Percentiles rank a stretch among this genome's conserved stretches.
Evolutionary conservation across 2,888 invertebrate genomes (phyloP).

Genomic region (Watsonalla binaria): DNA sequence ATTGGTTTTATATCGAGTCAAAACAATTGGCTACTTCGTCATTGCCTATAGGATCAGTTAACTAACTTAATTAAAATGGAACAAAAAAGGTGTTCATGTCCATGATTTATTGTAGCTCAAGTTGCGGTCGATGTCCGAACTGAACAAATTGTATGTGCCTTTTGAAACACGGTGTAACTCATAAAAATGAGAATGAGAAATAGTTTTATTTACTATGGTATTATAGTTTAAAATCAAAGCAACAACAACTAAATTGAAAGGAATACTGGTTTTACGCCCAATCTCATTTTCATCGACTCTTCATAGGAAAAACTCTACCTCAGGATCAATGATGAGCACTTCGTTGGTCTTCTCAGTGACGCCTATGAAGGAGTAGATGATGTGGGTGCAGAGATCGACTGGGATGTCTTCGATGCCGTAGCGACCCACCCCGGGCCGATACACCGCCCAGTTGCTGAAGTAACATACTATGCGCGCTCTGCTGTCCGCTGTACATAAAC

Average conservation of each 20-base stretch:
- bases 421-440: slow-evolving; percentile 88
- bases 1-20: too few relatives aligned
- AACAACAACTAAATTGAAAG: background rate
- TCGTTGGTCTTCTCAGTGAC: slow-evolving; percentile 88
- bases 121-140: too few relatives aligned
- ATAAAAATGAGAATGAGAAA: too few relatives aligned
- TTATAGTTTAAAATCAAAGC: background rate
- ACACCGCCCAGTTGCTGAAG: slow-evolving; percentile 91
- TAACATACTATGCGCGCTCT: slow-evolving; percentile 79
- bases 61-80: too few relatives aligned
- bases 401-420: slow-evolving; percentile 93
- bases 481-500: slow-evolving; percentile 52
- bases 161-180: too few relatives aligned
- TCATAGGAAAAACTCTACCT: slow-evolving; percentile 60
- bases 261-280: too few relatives aligned
- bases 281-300: too few relatives aligned
- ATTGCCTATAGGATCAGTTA: too few relatives aligned
- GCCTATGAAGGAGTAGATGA: slow-evolving; percentile 93
- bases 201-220: background rate
- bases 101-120: too few relatives aligned
- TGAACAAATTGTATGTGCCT: too few relatives aligned
- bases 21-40: too few relatives aligned
- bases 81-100: too few relatives aligned
- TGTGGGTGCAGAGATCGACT: slow-evolving; percentile 88
- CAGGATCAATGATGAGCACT: slow-evolving; percentile 88